phyloP scores from a whole-genome alignment of 1,140 invertebrate genomes.

The Schlechtendalia chinensis region DNA sequence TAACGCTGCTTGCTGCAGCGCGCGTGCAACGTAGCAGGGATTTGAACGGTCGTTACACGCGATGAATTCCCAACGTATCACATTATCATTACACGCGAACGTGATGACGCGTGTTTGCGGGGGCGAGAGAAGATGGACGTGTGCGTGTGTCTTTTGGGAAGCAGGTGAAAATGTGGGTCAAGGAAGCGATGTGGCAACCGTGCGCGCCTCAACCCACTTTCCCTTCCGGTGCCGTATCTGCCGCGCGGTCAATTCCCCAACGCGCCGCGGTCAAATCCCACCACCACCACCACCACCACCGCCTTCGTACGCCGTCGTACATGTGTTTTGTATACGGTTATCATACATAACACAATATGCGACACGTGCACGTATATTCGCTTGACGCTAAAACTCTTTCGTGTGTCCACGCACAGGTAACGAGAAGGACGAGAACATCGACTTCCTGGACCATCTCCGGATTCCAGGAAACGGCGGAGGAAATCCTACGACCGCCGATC shows the following conservation, averaged over 20 bases:
- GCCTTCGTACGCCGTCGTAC: not conserved
- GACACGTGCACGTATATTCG: not conserved
- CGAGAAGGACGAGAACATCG: constrained; percentile 45
- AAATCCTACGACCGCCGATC: constrained; percentile 19
- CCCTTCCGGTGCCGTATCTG: constrained; percentile 46
- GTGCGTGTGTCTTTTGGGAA: constrained; percentile 27
- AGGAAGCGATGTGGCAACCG: constrained; percentile 48
- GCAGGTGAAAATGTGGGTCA: constrained; percentile 49
- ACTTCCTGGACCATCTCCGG: constrained; percentile 43
- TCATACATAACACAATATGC: not conserved
- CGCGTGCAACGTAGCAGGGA: not conserved
- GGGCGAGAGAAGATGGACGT: not conserved
- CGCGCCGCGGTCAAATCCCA: not conserved
- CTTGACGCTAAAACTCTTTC: not conserved
- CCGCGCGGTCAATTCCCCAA: constrained; percentile 40
- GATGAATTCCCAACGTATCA: not conserved
- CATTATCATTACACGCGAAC: not conserved
- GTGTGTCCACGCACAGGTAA: constrained; percentile 2
- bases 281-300: not conserved
- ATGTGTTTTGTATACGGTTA: not conserved
- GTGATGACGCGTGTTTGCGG: not conserved
- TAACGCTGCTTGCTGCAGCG: too few species aligned
- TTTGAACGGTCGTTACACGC: not conserved
- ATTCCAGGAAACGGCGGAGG: constrained; percentile 11
- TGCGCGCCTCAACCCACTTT: constrained; percentile 48